Evolutionary conservation across 2,888 invertebrate genomes (phyloP), one percentile per base, ranked within the genome.

Genomic region (Norana najaformis): DNA sequence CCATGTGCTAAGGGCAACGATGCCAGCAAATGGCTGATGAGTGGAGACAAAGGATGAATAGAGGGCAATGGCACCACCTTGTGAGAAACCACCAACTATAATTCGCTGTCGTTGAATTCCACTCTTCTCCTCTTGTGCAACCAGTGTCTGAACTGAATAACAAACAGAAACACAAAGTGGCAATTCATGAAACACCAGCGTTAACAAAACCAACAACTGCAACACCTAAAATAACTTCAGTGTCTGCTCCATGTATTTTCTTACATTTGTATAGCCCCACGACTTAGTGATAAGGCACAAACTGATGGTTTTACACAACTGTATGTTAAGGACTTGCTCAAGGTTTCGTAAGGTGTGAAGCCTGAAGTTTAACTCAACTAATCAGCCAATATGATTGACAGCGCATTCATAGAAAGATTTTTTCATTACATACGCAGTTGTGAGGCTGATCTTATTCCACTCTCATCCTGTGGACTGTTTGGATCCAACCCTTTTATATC

Each of bases 41-140:
- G 69, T 82, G 85, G 97, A 97, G 83, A 97, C 97, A 89, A 99
- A 96, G 30, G 98, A 98, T 90, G 98, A 97, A 94, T 97, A 98
- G n/a, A 99, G 95, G 1, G 99, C 98, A 92, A 99, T 96, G 11
- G 99, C 98, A 14, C 99, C 99, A 88, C 99, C 99, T 96, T 99
- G 98, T 90, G 98, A 98, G 95, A 99, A 99, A 34, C 99, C 99
- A 89, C 99, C 99, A 88, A 99, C 92, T 88, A 98, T 95, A 93
- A 99, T 97, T 91, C 97, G 96, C 93, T 97, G 96, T 23, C 97
- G 96, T 88, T 97, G 96, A 94, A 99, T 97, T 20, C 98, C 98
- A 90, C 96, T 96, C 91, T 93, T 93, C 88, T 93, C 94, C 91
- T 94, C 94, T 34, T 92, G 92, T 23, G 92, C 92, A 90, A 94